Percentiles rank a stretch among this genome's conserved stretches.
These are phyloP conservation scores for Cylas formicarius DNA, from an alignment of 1,140 invertebrate species.

Conservation along the genomic window DNA sequence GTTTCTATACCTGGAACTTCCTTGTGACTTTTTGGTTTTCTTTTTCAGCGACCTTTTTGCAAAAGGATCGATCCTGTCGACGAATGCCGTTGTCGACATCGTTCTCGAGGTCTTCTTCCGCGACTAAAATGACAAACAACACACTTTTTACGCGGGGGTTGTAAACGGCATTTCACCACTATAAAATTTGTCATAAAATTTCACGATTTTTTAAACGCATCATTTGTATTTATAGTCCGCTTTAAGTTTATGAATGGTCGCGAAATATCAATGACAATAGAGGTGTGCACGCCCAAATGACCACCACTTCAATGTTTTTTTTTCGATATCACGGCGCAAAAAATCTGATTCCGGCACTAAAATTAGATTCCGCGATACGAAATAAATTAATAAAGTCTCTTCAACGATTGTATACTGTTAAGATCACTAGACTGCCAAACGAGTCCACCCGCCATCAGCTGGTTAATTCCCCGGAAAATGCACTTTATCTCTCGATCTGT, in stretches of 20 bases:
- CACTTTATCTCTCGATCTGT: constrained; percentile 27
- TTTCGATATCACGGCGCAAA: background rate
- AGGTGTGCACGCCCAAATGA: constrained; percentile 38
- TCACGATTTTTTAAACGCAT: constrained; percentile 29
- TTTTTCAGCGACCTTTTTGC: constrained; percentile 87
- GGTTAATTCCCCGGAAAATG: constrained; percentile 38
- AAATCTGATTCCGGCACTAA: constrained; percentile 2
- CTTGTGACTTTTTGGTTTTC: constrained; percentile 88
- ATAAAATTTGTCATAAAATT: constrained; percentile 31
- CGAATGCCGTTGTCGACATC: constrained; percentile 79
- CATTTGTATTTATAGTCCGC: constrained; percentile 25
- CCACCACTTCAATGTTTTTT: constrained; percentile 5
- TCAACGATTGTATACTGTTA: constrained; percentile 18
- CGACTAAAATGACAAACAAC: constrained; percentile 18
- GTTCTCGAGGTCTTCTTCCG: constrained; percentile 14
- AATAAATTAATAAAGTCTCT: constrained; percentile 17
- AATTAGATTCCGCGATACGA: constrained; percentile 1
- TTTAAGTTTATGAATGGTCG: constrained; percentile 33
- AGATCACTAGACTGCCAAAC: constrained; percentile 26
- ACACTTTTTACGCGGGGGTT: constrained; percentile 33
- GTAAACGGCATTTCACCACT: constrained; percentile 32
- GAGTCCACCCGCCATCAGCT: constrained; percentile 43
- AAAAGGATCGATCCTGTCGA: constrained; percentile 91
- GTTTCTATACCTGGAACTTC: constrained; percentile 82
- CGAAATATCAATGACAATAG: constrained; percentile 36